Conservation (phyloP, 2,797 vertebrate species). For the Melanogrammus aeglefinus region DNA sequence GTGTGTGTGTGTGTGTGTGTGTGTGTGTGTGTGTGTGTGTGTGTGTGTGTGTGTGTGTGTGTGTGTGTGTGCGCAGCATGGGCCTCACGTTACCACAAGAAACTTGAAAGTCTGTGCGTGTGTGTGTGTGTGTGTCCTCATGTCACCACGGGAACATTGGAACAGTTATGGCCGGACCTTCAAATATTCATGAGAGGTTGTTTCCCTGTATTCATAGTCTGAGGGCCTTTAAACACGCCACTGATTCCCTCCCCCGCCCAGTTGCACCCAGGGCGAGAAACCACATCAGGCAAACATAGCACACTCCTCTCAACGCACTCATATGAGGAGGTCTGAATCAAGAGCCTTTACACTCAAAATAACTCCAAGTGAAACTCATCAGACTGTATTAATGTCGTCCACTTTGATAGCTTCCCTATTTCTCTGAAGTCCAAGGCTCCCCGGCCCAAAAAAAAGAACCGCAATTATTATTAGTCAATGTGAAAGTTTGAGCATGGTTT, state of each 20-base stretch:
- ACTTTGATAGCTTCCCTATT: not conserved
- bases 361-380: no score
- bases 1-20: slow-evolving; percentile 8
- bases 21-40: slow-evolving; percentile 4
- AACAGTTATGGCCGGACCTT: slow-evolving; percentile 43
- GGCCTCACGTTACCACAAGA: no score
- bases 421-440: not conserved
- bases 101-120: slow-evolving; percentile 1
- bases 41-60: not conserved
- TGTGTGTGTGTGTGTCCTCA: slow-evolving; percentile 13
- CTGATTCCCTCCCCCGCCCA: slow-evolving; percentile 33
- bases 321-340: no score
- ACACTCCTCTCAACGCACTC: no score
- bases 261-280: slow-evolving; percentile 4
- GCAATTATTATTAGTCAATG: not conserved
- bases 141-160: not conserved
- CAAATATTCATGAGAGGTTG: slow-evolving; percentile 54
- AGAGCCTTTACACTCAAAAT: no score
- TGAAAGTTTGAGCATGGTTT: not conserved
- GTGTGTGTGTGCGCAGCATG: not conserved
- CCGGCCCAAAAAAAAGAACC: not conserved
- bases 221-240: slow-evolving; percentile 23
- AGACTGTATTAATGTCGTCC: no score
- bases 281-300: no score
- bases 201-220: slow-evolving; percentile 46